Evolutionary conservation across 2,797 vertebrate species (phyloP).

Genomic region (Zenarchopterus dispar): DNA sequence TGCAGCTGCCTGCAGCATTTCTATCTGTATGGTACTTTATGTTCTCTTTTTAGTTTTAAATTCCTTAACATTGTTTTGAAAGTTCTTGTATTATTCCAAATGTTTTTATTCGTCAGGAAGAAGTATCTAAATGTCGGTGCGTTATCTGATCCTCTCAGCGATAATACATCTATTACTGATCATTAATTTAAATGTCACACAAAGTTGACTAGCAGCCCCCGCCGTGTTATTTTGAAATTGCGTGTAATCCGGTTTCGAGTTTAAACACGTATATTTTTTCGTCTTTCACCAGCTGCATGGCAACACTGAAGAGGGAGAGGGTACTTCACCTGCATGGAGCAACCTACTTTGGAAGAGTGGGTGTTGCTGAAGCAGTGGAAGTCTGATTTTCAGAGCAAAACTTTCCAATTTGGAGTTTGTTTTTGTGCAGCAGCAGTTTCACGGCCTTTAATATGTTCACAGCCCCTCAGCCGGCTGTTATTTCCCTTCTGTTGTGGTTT

Average conservation of each 20-base stretch:
- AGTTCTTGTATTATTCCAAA: no score
- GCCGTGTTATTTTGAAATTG: neutral
- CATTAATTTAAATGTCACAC: no score
- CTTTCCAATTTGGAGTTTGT: constrained; percentile 61
- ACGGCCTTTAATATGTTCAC: constrained; percentile 36
- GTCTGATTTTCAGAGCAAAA: constrained; percentile 49
- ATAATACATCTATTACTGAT: no score
- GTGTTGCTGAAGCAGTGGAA: constrained; percentile 27
- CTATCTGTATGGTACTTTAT: no score
- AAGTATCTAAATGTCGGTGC: no score
- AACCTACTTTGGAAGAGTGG: constrained; percentile 34
- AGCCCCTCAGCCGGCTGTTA: constrained; percentile 63
- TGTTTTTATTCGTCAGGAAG: no score
- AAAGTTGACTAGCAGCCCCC: neutral
- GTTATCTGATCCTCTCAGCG: no score
- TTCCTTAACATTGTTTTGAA: no score
- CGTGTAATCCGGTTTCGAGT: no score
- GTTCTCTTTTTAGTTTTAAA: no score
- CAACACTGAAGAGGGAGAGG: neutral
- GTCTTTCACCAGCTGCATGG: neutral
- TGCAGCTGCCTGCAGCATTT: no score
- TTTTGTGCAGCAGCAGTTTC: constrained; percentile 37
- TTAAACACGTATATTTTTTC: no score
- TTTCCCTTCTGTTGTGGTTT: constrained; percentile 75
- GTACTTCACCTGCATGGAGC: constrained; percentile 12